Conservation (phyloP, 2,113 vertebrate genomes). For the Naja naja region DNA sequence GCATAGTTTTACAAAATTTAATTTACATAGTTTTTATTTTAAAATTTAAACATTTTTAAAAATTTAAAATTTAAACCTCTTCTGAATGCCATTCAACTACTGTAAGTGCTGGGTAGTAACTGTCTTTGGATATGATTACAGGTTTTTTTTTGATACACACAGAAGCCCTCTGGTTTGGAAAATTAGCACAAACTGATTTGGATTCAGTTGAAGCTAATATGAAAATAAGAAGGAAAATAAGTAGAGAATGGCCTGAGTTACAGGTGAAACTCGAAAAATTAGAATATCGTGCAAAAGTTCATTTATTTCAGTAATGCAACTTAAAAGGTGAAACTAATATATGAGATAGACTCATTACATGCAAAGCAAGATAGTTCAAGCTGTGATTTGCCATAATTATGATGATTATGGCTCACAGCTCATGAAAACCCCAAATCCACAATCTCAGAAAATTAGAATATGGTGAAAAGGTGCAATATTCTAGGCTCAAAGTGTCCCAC, state of each 20-base stretch:
- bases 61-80: neutral
- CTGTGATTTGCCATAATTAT: no score
- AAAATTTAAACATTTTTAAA: neutral
- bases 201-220: neutral
- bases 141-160: neutral
- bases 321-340: no score
- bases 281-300: no score
- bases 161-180: neutral
- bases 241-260: neutral
- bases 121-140: neutral
- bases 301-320: no score
- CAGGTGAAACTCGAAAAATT: no score
- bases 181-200: neutral
- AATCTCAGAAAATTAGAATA: no score
- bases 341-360: no score
- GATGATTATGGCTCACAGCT: no score
- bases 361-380: no score
- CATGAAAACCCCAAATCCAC: no score
- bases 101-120: neutral
- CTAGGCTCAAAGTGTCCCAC: no score
- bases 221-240: neutral
- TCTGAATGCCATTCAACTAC: neutral
- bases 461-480: no score
- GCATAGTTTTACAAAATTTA: neutral
- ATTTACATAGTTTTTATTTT: neutral